Evolutionary conservation across 92 coral and sea anemone genomes (phyloP).

Genomic region (Epizoanthus stellaris): DNA sequence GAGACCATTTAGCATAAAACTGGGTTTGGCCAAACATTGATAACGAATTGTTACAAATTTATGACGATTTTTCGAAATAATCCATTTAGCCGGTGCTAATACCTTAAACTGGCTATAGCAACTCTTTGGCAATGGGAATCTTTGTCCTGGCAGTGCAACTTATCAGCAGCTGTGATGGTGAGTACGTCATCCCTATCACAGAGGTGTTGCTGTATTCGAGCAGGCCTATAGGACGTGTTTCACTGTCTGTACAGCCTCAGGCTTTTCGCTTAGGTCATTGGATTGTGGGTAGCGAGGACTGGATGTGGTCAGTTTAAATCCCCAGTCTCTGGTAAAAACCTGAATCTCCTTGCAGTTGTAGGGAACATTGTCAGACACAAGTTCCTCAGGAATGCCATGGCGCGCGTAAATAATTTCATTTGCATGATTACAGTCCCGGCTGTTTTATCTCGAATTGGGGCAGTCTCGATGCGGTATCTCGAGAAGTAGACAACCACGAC

Average conservation of each 20-base stretch:
- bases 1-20: too few species aligned
- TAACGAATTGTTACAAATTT: too few species aligned
- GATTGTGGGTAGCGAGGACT: slow-evolving; percentile 33
- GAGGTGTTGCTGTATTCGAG: slow-evolving; percentile 44
- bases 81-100: too few species aligned
- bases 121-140: slow-evolving; percentile 32
- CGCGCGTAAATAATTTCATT: slow-evolving; percentile 14
- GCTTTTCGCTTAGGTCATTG: slow-evolving; percentile 35
- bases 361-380: slow-evolving; percentile 40
- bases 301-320: slow-evolving; percentile 28
- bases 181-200: slow-evolving; percentile 40
- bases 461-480: slow-evolving; percentile 30
- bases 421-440: slow-evolving; percentile 30
- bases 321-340: slow-evolving; percentile 31
- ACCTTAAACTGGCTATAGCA: slow-evolving; percentile 4
- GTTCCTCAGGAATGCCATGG: slow-evolving; percentile 40
- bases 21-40: too few species aligned
- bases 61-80: too few species aligned
- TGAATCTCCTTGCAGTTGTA: slow-evolving; percentile 19
- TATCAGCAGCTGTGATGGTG: slow-evolving; percentile 33
- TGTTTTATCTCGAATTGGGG: slow-evolving; percentile 28
- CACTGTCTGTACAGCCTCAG: slow-evolving; percentile 40
- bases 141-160: slow-evolving; percentile 19
- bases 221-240: slow-evolving; percentile 12
- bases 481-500: slow-evolving; percentile 26